phyloP scores from a whole-genome alignment of 2,113 vertebrate genomes.

The Ornithorhynchus anatinus region DNA sequence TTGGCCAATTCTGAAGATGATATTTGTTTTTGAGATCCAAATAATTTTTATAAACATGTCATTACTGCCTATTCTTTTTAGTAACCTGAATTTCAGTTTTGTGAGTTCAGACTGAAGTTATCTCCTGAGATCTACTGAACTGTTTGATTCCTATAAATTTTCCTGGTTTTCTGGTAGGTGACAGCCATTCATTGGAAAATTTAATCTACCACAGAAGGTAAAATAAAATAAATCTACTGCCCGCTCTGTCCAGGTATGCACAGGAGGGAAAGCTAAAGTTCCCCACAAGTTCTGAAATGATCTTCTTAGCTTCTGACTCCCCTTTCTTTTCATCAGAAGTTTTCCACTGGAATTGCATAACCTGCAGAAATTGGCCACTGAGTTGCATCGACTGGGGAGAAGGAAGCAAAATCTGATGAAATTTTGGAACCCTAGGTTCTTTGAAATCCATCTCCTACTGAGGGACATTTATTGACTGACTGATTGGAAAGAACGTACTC shows the following conservation, averaged over 20 bases:
- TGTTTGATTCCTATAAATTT: no score
- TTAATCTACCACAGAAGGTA: neutral
- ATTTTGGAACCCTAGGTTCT: neutral
- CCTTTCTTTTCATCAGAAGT: neutral
- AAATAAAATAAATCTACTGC: neutral
- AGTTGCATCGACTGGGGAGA: constrained; percentile 3
- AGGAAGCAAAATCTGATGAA: neutral
- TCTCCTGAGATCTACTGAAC: no score
- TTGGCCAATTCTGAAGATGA: no score
- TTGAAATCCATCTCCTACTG: neutral
- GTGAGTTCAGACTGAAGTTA: no score
- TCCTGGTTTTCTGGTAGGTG: neutral
- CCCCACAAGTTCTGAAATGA: no score
- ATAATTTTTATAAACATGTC: no score
- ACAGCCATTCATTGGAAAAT: neutral
- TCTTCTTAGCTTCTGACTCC: neutral
- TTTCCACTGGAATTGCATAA: neutral
- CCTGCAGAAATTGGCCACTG: neutral
- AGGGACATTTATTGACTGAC: no score
- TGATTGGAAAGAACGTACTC: no score
- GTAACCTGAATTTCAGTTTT: no score
- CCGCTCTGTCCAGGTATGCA: neutral
- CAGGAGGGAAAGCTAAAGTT: neutral
- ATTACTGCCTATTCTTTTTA: no score
- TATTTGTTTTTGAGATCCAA: no score